Conservation (phyloP, 2,113 vertebrate genomes). For the Grallaria varia region DNA sequence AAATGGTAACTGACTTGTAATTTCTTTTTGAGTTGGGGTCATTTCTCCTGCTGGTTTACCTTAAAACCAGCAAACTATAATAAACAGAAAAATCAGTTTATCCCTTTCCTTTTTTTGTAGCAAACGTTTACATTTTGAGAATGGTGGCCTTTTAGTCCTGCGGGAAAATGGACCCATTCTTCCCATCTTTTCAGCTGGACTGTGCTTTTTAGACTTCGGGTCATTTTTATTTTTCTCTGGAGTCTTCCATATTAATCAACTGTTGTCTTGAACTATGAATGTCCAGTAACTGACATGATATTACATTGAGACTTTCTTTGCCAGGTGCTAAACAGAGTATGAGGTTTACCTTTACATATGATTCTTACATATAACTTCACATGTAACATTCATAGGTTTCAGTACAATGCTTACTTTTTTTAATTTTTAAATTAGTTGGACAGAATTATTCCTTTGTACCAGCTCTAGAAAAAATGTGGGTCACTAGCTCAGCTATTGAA, state of each 20-base stretch:
- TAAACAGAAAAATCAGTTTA: neutral
- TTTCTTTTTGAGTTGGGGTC: too few species aligned
- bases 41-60: too few species aligned
- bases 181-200: neutral
- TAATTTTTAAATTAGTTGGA: neutral
- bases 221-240: neutral
- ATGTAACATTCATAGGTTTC: neutral
- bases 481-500: neutral
- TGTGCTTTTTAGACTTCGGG: neutral
- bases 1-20: too few species aligned
- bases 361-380: neutral
- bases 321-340: neutral
- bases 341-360: neutral
- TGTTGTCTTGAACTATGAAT: rapidly evolving
- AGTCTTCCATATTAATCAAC: neutral
- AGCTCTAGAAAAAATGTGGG: neutral
- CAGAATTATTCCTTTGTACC: neutral
- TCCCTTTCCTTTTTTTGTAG: neutral
- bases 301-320: neutral
- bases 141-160: neutral
- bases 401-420: rapidly evolving
- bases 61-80: neutral
- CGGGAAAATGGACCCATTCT: neutral
- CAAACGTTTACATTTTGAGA: neutral
- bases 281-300: neutral